Evolutionary conservation across 2,797 vertebrate genomes (phyloP), one percentile per base, ranked within the genome.

Genomic region (Acrocephalus scirpaceus): DNA sequence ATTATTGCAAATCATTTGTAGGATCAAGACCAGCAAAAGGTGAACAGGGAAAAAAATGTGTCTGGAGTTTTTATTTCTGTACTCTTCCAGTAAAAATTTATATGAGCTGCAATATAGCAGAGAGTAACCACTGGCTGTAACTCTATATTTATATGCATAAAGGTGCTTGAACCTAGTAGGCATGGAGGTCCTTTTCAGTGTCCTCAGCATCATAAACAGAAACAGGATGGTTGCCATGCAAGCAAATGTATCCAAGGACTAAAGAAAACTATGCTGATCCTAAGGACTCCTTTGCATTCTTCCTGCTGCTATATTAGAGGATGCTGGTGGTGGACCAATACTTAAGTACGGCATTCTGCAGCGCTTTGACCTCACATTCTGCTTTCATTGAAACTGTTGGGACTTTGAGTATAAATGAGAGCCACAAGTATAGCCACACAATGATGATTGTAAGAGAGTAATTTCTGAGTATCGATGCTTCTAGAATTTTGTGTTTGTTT

Each of bases 31-130:
- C 38, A 84, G 27, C 11, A 64, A 10, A 15, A 61, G 16, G 8
- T 44, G 18, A 60, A 22, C 1, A 22, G 45, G 3, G 2, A 3
- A 22, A 75, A 48, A 34, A 27, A 0, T 8, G 13, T 1, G 1
- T 61, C 17, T 54, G 56, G 27, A 79, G 3, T 36, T 74, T 27
- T n/a, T 62, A 51, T 67, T 73, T 74, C 54, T 58, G 3, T 62
- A 25, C 30, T 92, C 22, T 13, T 62, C 16, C 13, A 19, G 21
- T 58, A 90, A 78, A 15, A 72, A 69, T 36, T 62, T 67, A 18
- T 38, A 36, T 3, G 3, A 86, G 9, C 16, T 77, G 8, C 10
- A 58, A 65, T 48, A 61, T 22, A 85, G 10, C 29, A 58, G 14
- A 29, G 25, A 53, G 9, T 17, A 88, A 64, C 9, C 16, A 51